Evolutionary conservation across 2,113 vertebrate species (phyloP).

Genomic region (Puffinus mauretanicus): DNA sequence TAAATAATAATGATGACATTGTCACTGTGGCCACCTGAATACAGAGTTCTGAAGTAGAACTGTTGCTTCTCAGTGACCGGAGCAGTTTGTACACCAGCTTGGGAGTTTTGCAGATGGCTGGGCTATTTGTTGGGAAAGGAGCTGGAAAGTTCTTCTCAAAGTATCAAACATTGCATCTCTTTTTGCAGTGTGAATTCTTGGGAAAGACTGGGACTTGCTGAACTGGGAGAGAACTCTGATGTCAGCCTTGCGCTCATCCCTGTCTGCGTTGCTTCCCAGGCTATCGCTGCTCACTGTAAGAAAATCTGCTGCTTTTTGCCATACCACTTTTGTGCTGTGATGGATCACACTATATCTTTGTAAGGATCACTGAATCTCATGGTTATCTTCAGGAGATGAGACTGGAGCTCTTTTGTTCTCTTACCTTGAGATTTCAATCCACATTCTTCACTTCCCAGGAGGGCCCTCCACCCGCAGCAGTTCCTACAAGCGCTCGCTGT

Average conservation of each 20-base stretch:
- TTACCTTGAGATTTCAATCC: neutral
- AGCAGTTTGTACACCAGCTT: neutral
- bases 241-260: neutral
- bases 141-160: neutral
- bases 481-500: neutral
- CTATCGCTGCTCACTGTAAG: rapidly evolving
- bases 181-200: neutral
- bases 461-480: neutral
- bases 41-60: neutral
- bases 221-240: neutral
- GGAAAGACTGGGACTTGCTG: neutral
- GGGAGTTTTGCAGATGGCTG: neutral
- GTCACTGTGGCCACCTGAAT: neutral
- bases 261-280: rapidly evolving
- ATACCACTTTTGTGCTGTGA: neutral
- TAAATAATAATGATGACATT: neutral
- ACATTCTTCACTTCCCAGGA: neutral
- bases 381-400: neutral
- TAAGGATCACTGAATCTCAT: neutral
- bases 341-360: neutral
- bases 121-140: neutral
- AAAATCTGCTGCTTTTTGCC: neutral
- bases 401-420: neutral
- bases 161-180: neutral
- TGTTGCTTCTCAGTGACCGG: neutral